These are phyloP conservation scores for Drosophila tanythrix DNA, from an alignment of 2,888 invertebrate species.

Conservation along the genomic window DNA sequence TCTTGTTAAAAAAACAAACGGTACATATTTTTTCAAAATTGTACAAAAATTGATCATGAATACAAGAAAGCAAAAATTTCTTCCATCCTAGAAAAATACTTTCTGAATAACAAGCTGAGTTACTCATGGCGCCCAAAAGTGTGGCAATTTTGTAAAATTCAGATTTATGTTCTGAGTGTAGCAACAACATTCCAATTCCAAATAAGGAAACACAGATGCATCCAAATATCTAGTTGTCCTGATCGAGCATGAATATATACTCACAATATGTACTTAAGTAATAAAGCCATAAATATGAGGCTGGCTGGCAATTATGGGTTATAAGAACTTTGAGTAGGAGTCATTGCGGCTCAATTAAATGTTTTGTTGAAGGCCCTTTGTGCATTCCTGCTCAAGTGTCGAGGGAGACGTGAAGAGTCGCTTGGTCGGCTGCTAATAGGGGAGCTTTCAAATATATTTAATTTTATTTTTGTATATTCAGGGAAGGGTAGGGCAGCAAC, in stretches of 20 bases:
- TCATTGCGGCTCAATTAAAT: slow-evolving; percentile 69
- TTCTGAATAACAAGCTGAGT: neutral
- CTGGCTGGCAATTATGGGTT: slow-evolving; percentile 54
- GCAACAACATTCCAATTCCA: neutral
- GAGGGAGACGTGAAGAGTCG: neutral
- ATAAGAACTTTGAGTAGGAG: slow-evolving; percentile 51
- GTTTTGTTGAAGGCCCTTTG: slow-evolving; percentile 29
- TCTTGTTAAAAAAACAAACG: neutral
- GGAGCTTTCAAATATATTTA: slow-evolving; percentile 5
- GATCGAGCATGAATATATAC: neutral
- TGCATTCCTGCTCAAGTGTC: slow-evolving; percentile 28
- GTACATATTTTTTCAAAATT: neutral
- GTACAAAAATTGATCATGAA: neutral
- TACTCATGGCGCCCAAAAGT: neutral
- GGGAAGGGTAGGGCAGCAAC: slow-evolving; percentile 14
- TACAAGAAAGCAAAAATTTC: neutral
- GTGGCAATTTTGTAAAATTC: neutral
- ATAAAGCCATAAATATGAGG: neutral
- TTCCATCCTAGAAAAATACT: neutral
- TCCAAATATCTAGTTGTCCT: neutral
- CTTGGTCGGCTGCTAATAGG: slow-evolving; percentile 6
- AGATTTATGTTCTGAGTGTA: neutral
- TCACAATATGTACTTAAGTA: neutral
- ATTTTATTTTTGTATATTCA: slow-evolving; percentile 25
- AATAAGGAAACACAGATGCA: neutral